A percentile compares a stretch with the other conserved stretches of the same genome.
phyloP scores from a whole-genome alignment of 2,113 vertebrate genomes.

The Cynoglossus semilaevis region DNA sequence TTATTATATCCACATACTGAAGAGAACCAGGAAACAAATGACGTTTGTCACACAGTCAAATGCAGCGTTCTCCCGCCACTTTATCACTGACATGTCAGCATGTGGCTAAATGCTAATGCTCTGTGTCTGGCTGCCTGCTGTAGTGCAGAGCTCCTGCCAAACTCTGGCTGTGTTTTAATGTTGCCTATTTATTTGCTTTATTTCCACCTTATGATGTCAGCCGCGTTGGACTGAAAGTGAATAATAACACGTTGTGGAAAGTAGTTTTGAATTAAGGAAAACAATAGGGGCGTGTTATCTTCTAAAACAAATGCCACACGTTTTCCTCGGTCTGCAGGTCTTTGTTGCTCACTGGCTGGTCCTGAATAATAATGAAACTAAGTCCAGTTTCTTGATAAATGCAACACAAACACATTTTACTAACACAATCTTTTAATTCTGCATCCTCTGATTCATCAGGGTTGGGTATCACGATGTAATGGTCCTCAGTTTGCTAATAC shows the following conservation, averaged over 20 bases:
- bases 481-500: no score
- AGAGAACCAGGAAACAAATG: neutral
- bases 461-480: no score
- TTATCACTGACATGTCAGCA: neutral
- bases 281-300: slow-evolving; percentile 27
- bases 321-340: neutral
- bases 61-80: neutral
- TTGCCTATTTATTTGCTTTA: neutral
- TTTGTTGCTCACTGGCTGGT: neutral
- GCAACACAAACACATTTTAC: no score
- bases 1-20: neutral
- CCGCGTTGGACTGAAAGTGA: slow-evolving; percentile 26
- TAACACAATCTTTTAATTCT: no score
- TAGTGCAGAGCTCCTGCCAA: neutral
- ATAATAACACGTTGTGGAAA: slow-evolving; percentile 28
- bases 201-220: slow-evolving; percentile 20
- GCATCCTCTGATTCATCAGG: no score
- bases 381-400: no score
- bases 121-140: slow-evolving; percentile 10
- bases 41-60: neutral
- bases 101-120: slow-evolving; percentile 3
- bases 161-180: neutral
- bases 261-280: neutral
- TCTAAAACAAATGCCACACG: slow-evolving; percentile 8
- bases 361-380: neutral